phyloP scores from a whole-genome alignment of 37 sponge, comb jelly and placozoan genomes.

The Haliclona indistincta region DNA sequence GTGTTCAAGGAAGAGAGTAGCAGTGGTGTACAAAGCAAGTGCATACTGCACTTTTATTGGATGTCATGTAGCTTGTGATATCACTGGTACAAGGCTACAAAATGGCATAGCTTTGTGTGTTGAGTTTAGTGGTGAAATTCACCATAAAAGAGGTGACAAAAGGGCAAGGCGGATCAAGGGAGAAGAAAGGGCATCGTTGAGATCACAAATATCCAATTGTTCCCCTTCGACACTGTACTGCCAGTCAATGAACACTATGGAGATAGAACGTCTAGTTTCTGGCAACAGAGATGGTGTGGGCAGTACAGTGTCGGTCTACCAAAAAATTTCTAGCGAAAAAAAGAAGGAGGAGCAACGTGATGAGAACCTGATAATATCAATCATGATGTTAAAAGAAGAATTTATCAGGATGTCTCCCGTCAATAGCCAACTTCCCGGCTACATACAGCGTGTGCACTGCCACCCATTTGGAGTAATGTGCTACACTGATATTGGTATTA shows the following conservation, averaged over 20 bases:
- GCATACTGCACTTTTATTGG: too few relatives aligned
- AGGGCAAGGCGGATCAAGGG: too few relatives aligned
- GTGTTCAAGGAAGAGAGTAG: too few relatives aligned
- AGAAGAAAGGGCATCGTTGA: too few relatives aligned
- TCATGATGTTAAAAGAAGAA: not conserved
- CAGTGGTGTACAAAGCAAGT: too few relatives aligned
- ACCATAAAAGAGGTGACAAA: too few relatives aligned
- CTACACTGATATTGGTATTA: constrained; percentile 9
- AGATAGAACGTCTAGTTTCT: not conserved
- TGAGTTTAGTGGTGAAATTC: too few relatives aligned
- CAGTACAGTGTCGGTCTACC: not conserved
- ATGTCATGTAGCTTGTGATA: too few relatives aligned
- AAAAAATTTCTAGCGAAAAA: too few relatives aligned
- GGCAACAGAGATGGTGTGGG: not conserved
- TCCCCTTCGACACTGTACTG: not conserved
- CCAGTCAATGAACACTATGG: not conserved
- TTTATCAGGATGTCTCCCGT: not conserved
- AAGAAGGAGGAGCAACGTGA: not conserved
- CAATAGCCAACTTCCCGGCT: not conserved
- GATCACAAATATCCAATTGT: too few relatives aligned
- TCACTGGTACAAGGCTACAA: too few relatives aligned
- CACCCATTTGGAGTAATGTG: constrained; percentile 8
- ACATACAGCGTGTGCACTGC: constrained; percentile 1
- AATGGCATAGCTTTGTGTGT: too few relatives aligned
- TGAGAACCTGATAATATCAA: not conserved